phyloP scores from a whole-genome alignment of 2,113 vertebrate species.

The Dolichallabes microphthalmus region DNA sequence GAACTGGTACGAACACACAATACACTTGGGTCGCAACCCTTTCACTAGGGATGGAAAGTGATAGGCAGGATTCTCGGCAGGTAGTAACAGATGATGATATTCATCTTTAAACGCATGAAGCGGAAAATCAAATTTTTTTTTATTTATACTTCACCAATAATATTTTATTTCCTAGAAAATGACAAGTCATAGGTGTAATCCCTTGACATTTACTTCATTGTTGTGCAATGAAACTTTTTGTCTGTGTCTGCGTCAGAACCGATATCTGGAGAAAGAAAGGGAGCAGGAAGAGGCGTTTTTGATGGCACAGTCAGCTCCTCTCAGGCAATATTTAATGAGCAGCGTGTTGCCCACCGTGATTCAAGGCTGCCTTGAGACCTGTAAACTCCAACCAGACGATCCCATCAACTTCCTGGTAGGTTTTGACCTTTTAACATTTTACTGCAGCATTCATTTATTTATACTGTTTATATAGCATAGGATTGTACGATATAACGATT shows the following conservation, averaged over 20 bases:
- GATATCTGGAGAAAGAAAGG: constrained; percentile 71
- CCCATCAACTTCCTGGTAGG: constrained; percentile 89
- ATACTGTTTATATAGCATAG: background rate
- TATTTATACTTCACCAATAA: background rate
- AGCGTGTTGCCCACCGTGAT: constrained; percentile 86
- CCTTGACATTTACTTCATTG: background rate
- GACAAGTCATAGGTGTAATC: background rate
- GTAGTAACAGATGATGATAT: background rate
- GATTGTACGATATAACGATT: background rate
- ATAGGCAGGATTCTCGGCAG: background rate
- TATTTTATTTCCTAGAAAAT: too few species aligned
- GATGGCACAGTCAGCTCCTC: constrained; percentile 73
- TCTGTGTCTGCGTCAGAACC: constrained; percentile 64
- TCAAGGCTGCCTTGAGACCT: constrained; percentile 84
- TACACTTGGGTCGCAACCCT: background rate
- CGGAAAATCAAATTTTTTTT: too few species aligned
- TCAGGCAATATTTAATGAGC: constrained; percentile 83
- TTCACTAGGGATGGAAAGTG: background rate
- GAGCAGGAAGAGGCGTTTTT: constrained; percentile 77
- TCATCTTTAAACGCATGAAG: background rate
- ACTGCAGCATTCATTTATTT: background rate
- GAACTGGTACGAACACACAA: constrained; percentile 76
- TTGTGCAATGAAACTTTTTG: background rate
- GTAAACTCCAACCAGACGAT: constrained; percentile 77
- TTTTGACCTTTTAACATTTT: background rate